Conservation (phyloP, 1,140 invertebrate species). For the Octopus sinensis region DNA sequence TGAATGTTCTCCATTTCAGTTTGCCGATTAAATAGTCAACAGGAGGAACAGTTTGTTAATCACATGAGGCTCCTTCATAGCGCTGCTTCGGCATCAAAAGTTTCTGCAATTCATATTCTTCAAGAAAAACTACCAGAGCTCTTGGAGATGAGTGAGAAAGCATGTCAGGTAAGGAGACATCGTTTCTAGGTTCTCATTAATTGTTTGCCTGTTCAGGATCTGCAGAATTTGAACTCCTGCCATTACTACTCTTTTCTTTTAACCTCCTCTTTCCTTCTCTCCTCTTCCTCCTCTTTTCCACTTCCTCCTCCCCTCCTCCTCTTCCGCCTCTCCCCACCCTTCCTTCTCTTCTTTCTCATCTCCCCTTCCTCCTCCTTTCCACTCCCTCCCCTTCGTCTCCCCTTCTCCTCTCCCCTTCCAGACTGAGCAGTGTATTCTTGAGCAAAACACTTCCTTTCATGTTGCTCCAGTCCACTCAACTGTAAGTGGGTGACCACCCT, state of each 20-base stretch:
- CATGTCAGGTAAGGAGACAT: neutral
- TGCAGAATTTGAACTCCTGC: too few relatives aligned
- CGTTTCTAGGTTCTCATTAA: too few relatives aligned
- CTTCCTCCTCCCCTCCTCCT: neutral
- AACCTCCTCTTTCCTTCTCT: neutral
- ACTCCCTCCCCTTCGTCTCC: neutral
- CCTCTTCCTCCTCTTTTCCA: neutral
- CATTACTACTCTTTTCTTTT: too few relatives aligned
- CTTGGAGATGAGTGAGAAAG: neutral
- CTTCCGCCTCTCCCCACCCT: neutral
- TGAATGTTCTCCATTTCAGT: neutral
- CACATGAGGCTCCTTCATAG: neutral
- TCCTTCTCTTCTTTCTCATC: neutral
- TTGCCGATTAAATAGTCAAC: neutral
- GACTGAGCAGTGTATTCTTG: neutral
- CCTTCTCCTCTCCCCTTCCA: neutral
- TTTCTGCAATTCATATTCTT: neutral
- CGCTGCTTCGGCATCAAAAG: neutral
- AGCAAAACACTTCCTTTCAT: too few relatives aligned
- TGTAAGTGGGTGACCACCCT: too few relatives aligned
- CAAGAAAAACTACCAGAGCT: neutral
- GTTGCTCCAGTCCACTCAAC: too few relatives aligned
- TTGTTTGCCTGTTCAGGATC: too few relatives aligned
- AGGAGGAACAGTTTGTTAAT: neutral
- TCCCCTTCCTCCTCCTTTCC: neutral